Evolutionary conservation across 2,113 vertebrate species (phyloP), one percentile per base, ranked within the genome.

Genomic region (Mastomys natalensis): DNA sequence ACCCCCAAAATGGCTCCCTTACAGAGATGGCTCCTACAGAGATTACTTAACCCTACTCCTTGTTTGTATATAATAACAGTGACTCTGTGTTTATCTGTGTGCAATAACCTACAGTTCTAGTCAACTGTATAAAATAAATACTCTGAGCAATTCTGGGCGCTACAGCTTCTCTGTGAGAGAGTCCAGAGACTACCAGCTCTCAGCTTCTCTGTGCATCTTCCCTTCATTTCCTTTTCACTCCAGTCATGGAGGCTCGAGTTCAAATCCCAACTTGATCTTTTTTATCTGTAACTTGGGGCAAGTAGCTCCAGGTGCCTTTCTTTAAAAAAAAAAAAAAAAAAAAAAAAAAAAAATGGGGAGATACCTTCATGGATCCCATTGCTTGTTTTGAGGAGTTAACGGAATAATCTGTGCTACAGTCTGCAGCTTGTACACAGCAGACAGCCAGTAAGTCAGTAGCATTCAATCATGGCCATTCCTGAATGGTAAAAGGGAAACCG

Each of bases 361-460:
- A 74, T 81, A 60, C 45, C 43, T 62, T 22, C 31, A 43, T 72
- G 51, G 3, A 73, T 76, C 10, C 45, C 15, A 17, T 77, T 3
- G 16, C 26, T 87, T 94, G 64, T 64, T 91, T 77, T 94, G 78
- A 91, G 15, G 73, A 80, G 86, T 84, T 80, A 95, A 70, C 89
- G 45, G 81, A n/a, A 58, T 58, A 58, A 96, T 95, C 21, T 24
- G 58, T 72, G 43, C 86, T 82, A 58, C 86, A n/a, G 29, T 58
- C n/a, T 86, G 40, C 1, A 87, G 29, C 21, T 74, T 85, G 53
- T 73, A 34, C 4, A 89, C 8, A 87, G 29, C 11, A 51, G 91
- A 16, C 29, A 76, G 21, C 24, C 34, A 51, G 31, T 55, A 76
- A 73, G 70, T 80, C 66, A 73, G 72, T 55, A 84, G 4, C 60